Evolutionary conservation across 2,113 vertebrate genomes (phyloP).

Genomic region (Pipra filicauda): DNA sequence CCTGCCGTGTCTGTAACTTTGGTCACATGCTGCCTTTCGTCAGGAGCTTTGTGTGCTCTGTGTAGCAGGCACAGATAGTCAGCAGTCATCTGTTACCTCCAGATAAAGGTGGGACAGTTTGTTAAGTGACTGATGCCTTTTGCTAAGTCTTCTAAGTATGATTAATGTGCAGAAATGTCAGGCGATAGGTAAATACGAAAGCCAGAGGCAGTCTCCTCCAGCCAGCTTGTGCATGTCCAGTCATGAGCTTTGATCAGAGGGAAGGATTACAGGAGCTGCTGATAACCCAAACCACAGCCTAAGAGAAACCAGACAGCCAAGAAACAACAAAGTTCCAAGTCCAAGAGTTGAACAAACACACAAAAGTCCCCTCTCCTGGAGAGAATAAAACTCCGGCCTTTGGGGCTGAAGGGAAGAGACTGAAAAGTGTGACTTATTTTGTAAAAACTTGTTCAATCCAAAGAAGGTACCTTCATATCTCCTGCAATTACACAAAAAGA

Average conservation of each 20-base stretch:
- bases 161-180: conserved; percentile 10
- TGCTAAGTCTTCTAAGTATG: conserved; percentile 10
- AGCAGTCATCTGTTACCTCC: conserved; percentile 8
- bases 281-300: not conserved
- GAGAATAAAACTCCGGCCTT: not conserved
- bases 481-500: not conserved
- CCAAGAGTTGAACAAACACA: accelerated
- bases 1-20: not conserved
- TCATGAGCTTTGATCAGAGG: conserved; percentile 1
- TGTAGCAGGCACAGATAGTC: not conserved
- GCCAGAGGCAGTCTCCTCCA: not conserved
- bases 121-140: conserved; percentile 50
- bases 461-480: not conserved
- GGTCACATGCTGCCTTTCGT: conserved; percentile 8
- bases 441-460: not conserved
- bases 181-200: not conserved
- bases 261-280: not conserved
- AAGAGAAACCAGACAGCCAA: conserved; percentile 2
- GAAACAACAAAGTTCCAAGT: not conserved
- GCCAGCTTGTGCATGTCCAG: not conserved
- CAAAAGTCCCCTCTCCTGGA: not conserved
- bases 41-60: not conserved
- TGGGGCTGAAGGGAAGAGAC: not conserved
- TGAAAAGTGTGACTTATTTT: not conserved
- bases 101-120: conserved; percentile 38